These are phyloP conservation scores for Brachyalestes nurse DNA, from an alignment of 2,797 vertebrate species.

Conservation along the genomic window DNA sequence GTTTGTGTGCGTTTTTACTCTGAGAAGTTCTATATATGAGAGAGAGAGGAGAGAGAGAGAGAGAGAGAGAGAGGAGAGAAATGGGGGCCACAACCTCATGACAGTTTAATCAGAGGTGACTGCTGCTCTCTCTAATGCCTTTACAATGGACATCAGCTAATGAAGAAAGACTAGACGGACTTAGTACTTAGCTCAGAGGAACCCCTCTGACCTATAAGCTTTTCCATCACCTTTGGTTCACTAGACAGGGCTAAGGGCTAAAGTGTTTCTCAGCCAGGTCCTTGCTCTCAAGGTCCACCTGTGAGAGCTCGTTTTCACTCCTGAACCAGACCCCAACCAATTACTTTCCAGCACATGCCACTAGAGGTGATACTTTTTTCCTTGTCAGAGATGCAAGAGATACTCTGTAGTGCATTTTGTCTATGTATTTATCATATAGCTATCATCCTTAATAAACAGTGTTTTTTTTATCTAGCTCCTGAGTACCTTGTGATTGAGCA, in stretches of 20 bases:
- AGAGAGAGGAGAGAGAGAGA: not conserved
- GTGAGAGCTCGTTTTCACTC: slow-evolving; percentile 5
- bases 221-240: slow-evolving; percentile 21
- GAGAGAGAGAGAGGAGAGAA: not conserved
- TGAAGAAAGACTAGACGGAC: slow-evolving; percentile 28
- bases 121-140: slow-evolving; percentile 22
- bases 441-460: no score
- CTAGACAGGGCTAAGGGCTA: not conserved
- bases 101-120: slow-evolving; percentile 49
- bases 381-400: not conserved
- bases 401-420: not conserved
- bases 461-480: no score
- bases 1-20: no score
- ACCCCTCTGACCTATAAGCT: slow-evolving; percentile 24
- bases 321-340: not conserved
- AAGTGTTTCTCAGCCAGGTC: not conserved
- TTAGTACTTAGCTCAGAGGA: slow-evolving; percentile 7
- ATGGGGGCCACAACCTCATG: slow-evolving; percentile 34
- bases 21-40: not conserved
- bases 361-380: not conserved
- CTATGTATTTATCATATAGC: no score
- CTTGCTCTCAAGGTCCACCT: not conserved
- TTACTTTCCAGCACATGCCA: not conserved
- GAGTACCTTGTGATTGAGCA: not conserved
- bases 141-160: slow-evolving; percentile 42